A percentile compares a stretch with the other conserved stretches of the same genome.
Evolutionary conservation across 2,888 invertebrate genomes (phyloP).

Genomic region (Pyrrhosoma nymphula): DNA sequence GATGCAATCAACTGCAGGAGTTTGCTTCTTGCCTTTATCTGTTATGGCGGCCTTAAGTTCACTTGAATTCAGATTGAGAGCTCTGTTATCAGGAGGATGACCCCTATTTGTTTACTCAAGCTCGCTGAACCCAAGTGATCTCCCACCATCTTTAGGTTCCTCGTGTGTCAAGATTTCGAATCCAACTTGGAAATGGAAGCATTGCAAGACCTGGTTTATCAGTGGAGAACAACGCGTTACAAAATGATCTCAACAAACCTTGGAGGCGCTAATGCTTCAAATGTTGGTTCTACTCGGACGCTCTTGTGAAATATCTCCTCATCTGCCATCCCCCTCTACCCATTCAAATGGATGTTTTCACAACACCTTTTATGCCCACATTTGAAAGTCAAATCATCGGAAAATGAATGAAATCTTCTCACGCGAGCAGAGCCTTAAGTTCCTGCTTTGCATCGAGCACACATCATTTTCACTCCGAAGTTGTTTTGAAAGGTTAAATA

Average conservation of each 20-base stretch:
- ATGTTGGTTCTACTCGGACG: not conserved
- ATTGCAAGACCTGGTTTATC: not conserved
- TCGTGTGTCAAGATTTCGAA: not conserved
- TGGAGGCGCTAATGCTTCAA: not conserved
- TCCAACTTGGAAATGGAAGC: not conserved
- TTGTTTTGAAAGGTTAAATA: not conserved
- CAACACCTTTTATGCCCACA: not conserved
- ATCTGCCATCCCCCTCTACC: not conserved
- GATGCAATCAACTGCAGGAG: too few relatives aligned
- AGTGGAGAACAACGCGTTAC: not conserved
- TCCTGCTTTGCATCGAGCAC: not conserved
- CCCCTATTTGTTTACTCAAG: too few relatives aligned
- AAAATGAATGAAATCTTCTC: not conserved
- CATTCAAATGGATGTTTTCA: slow-evolving; percentile 3
- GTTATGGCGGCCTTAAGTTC: too few relatives aligned
- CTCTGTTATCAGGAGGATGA: too few relatives aligned
- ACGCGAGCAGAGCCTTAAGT: not conserved
- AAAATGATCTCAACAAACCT: not conserved
- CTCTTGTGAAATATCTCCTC: not conserved
- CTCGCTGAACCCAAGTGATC: too few relatives aligned
- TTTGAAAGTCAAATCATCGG: not conserved
- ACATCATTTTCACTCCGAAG: not conserved
- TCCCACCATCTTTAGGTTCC: too few relatives aligned
- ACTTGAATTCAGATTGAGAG: too few relatives aligned
- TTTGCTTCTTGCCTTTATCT: too few relatives aligned